Base-by-base conservation (phyloP, 2,797 vertebrate species). In the Enoplosus armatus region DNA sequence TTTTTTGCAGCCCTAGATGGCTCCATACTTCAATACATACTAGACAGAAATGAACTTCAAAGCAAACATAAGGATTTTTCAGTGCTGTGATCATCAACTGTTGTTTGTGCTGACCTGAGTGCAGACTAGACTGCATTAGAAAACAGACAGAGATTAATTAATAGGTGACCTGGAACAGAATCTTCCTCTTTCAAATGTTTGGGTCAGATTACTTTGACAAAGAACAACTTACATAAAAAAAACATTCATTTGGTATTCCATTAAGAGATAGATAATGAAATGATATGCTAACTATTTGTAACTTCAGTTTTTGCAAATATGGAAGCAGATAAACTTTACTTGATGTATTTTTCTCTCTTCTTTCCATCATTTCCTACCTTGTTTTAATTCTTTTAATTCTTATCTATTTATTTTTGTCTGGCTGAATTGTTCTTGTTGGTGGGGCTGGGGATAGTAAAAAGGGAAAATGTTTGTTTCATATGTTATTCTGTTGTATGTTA, bases 121-220 rank as follows among this genome's bases (percentile, higher is more conserved):
- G 35, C 37, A 16, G 54, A 39, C 26, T 26, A 2, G n/a, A 47
- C 15, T 27, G 37, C 5, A 54, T 56, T 61, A 9, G 20, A 26
- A 45, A 8, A 11, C 14, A 45, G 33, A 10, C 26, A 22, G 41
- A 55, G 10, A 76, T 53, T 50, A 62, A 80, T 79, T 27, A 33
- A 37, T 14, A 14, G 4, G 3, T 47, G 50, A 56, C 31, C 50
- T 31, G 22, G 24, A 71, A 24, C 29, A 72, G 15, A 56, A 67
- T 61, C 20, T 26, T 27, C 33, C 22, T 56, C 37, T 7, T 50
- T 54, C 26, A 26, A 5, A 9, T 27, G 41, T 31, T 59, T 35
- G 31, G n/a, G 41, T 84, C 47, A 71, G 35, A 16, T 73, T 63
- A 56, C 26, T 51, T 56, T 45, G 37, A 79, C 56, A 37, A 39